Conservation (phyloP, 2,888 invertebrate genomes). For the Chaetoderma sp. region DNA sequence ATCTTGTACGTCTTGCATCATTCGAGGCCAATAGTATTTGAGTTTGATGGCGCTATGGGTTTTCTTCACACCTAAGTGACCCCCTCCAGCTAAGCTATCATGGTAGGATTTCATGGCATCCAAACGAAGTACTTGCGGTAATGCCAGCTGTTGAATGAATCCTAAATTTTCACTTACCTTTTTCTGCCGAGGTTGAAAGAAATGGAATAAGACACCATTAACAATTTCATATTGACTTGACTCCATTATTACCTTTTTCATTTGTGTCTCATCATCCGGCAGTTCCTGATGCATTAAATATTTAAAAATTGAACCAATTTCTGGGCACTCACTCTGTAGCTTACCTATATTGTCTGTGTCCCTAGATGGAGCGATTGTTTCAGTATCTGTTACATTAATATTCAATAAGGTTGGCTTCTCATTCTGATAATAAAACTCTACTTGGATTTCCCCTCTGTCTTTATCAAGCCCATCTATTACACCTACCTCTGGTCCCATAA, state of each 20-base stretch:
- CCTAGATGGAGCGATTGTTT: not conserved
- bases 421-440: not conserved
- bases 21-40: constrained; percentile 13
- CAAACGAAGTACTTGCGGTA: not conserved
- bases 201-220: not conserved
- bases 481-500: too few species aligned
- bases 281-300: not conserved
- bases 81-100: not conserved
- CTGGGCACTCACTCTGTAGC: not conserved
- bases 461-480: not conserved
- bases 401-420: not conserved
- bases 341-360: not conserved
- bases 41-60: not conserved
- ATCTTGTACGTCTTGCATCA: not conserved
- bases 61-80: constrained; percentile 8
- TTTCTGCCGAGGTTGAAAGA: not conserved
- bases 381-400: not conserved
- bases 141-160: not conserved
- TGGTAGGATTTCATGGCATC: constrained; percentile 11
- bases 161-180: not conserved
- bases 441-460: not conserved
- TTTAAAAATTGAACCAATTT: not conserved
- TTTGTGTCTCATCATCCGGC: not conserved
- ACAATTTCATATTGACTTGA: constrained; percentile 2
- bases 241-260: not conserved